Percentiles rank a stretch among this genome's conserved stretches.
phyloP scores from a whole-genome alignment of 2,113 vertebrate species.

The Takifugu flavidus region DNA sequence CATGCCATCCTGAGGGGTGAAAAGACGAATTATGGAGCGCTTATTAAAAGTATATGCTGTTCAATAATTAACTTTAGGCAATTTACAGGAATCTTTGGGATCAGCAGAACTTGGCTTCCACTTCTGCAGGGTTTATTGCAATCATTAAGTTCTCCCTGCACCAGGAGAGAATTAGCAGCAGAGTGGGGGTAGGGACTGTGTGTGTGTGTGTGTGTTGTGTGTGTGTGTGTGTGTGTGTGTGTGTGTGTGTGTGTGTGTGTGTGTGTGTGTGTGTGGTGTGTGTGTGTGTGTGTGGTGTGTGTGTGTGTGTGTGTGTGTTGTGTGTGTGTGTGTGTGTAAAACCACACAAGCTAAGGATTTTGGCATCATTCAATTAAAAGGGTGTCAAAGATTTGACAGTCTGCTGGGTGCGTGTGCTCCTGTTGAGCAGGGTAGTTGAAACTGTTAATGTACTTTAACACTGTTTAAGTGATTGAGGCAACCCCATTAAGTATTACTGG shows the following conservation, averaged over 20 bases:
- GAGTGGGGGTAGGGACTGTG: constrained; percentile 34
- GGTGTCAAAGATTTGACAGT: constrained; percentile 63
- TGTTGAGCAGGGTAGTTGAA: constrained; percentile 51
- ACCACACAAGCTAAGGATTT: constrained; percentile 44
- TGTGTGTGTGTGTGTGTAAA: not conserved
- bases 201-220: constrained; percentile 6
- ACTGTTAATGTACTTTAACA: constrained; percentile 56
- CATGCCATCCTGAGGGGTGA: constrained; percentile 59
- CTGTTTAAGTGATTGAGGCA: constrained; percentile 51
- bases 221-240: constrained; percentile 1
- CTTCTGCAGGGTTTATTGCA: constrained; percentile 75
- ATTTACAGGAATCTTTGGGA: constrained; percentile 75
- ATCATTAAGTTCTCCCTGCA: constrained; percentile 68
- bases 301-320: constrained; percentile 6
- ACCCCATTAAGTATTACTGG: constrained; percentile 62
- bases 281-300: not conserved
- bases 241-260: constrained; percentile 6
- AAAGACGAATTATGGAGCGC: constrained; percentile 66
- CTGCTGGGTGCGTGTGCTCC: constrained; percentile 46
- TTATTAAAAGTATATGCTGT: constrained; percentile 76
- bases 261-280: constrained; percentile 6
- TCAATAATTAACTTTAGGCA: constrained; percentile 79
- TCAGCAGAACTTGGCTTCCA: constrained; percentile 76
- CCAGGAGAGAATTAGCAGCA: constrained; percentile 65
- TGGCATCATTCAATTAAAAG: constrained; percentile 68